Percentiles rank a stretch among this genome's conserved stretches.
Conservation (phyloP, 2,113 vertebrate genomes). For the Xiphias gladius region DNA sequence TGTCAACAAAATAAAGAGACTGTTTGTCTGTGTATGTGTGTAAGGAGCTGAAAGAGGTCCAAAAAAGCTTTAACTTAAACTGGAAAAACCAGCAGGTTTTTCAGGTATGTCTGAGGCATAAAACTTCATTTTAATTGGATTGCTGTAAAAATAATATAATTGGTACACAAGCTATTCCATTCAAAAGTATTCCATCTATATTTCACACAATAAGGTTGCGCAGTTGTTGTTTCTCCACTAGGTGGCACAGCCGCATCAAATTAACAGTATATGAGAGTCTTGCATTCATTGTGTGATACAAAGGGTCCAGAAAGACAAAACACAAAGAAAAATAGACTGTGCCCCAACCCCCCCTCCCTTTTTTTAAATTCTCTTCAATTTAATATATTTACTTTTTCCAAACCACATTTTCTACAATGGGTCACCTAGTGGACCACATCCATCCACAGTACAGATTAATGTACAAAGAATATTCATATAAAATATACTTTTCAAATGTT, state of each 20-base stretch:
- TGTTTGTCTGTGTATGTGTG: neutral
- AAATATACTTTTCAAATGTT: neutral
- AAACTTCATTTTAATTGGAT: no score
- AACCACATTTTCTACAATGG: neutral
- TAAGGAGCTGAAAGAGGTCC: neutral
- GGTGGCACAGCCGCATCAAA: slow-evolving; percentile 41
- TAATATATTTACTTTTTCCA: neutral
- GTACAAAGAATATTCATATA: neutral
- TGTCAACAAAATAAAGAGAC: neutral
- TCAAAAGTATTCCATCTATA: neutral
- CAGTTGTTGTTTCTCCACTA: slow-evolving; percentile 44
- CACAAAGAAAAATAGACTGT: neutral
- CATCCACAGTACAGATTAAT: neutral
- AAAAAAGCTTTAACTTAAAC: neutral
- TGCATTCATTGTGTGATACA: neutral
- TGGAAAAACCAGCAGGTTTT: neutral
- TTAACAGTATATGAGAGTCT: neutral
- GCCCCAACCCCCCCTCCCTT: no score
- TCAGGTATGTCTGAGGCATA: no score
- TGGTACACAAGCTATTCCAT: neutral
- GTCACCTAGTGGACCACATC: no score
- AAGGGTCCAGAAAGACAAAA: neutral
- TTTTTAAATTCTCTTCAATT: no score
- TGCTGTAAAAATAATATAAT: neutral
- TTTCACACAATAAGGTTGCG: neutral